These are phyloP conservation scores for Petrosia ficiformis DNA, from an alignment of 37 sponge, comb jelly and placozoan genomes.

Conservation along the genomic window DNA sequence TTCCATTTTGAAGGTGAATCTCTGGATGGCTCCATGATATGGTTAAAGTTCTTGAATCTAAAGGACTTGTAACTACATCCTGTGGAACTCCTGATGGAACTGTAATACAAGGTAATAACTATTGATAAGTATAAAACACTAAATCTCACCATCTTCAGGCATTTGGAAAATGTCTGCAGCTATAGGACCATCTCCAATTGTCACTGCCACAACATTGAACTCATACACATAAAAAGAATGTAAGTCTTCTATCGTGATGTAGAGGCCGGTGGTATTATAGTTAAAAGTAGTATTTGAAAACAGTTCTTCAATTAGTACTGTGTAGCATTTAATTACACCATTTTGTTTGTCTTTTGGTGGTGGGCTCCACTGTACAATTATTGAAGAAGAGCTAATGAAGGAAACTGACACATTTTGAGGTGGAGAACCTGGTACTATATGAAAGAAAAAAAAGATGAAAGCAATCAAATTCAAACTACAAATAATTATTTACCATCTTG, in stretches of 20 bases:
- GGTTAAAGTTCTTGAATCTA: not conserved
- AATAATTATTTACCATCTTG: slow-evolving; percentile 7
- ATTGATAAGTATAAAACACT: not conserved
- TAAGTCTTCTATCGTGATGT: not conserved
- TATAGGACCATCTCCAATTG: not conserved
- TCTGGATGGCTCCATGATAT: slow-evolving; percentile 30
- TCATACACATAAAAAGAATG: not conserved
- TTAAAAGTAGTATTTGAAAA: not conserved
- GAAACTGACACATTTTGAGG: not conserved
- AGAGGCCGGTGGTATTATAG: not conserved
- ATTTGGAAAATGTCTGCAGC: not conserved
- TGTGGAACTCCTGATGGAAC: not conserved
- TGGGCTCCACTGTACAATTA: slow-evolving; percentile 8
- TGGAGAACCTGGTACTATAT: slow-evolving; percentile 27
- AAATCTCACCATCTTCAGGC: not conserved
- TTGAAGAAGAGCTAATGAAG: not conserved
- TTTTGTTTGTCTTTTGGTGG: slow-evolving; percentile 18
- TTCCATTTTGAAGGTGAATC: slow-evolving; percentile 17
- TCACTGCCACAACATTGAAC: slow-evolving; percentile 4
- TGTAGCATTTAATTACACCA: slow-evolving; percentile 12
- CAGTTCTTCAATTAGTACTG: not conserved
- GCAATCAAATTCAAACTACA: not conserved
- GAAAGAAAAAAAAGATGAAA: not conserved
- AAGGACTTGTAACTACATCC: not conserved
- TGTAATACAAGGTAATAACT: slow-evolving; percentile 2